phyloP scores from a whole-genome alignment of 2,113 vertebrate genomes.

The Holacanthus passer region DNA sequence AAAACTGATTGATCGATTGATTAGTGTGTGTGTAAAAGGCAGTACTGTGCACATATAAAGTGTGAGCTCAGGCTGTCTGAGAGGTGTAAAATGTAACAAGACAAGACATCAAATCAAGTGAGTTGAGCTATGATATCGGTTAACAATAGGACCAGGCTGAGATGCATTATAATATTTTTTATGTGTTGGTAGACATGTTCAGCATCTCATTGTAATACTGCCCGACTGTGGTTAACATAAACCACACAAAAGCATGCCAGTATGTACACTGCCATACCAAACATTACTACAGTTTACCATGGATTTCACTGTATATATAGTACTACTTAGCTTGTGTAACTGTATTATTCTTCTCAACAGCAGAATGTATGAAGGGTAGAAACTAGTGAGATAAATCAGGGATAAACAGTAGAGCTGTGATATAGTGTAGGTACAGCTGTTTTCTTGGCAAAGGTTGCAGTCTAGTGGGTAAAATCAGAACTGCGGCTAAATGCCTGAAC shows the following conservation, averaged over 20 bases:
- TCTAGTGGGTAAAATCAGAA: constrained; percentile 61
- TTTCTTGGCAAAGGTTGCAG: constrained; percentile 54
- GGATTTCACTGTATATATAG: constrained; percentile 65
- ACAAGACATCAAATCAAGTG: neutral
- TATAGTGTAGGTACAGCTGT: constrained; percentile 23
- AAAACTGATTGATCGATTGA: constrained; percentile 11
- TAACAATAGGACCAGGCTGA: neutral
- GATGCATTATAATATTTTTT: constrained; percentile 13
- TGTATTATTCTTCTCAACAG: constrained; percentile 53
- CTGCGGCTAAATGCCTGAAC: constrained; percentile 41
- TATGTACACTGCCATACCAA: constrained; percentile 67
- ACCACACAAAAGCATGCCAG: constrained; percentile 62
- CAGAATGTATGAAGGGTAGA: constrained; percentile 66
- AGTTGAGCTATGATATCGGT: neutral
- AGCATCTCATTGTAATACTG: constrained; percentile 54
- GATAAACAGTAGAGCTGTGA: constrained; percentile 59
- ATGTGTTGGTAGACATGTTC: constrained; percentile 31
- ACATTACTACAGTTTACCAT: constrained; percentile 37
- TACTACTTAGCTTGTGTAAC: constrained; percentile 57
- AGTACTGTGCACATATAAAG: constrained; percentile 26
- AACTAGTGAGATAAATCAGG: constrained; percentile 72
- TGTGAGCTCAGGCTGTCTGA: constrained; percentile 31
- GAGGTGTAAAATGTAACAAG: neutral
- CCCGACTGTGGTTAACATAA: constrained; percentile 52
- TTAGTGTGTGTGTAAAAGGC: constrained; percentile 32